Conservation (phyloP, 2,113 vertebrate genomes). For the Hemiprocne comata region DNA sequence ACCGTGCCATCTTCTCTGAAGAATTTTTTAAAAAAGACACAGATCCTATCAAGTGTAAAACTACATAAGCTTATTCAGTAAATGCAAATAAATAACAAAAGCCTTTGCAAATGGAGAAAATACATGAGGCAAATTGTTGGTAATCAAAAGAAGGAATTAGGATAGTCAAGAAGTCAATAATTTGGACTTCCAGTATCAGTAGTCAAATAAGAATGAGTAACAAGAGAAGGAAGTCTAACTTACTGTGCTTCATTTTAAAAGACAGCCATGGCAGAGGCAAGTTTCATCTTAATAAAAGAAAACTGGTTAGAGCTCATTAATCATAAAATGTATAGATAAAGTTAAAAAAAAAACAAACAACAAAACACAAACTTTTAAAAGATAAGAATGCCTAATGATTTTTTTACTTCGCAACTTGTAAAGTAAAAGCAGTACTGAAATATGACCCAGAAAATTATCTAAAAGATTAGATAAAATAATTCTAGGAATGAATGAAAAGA, state of each 20-base stretch:
- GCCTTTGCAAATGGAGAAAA: constrained; percentile 27
- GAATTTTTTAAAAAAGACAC: neutral
- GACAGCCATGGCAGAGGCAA: neutral
- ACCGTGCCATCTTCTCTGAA: neutral
- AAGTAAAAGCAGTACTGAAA: neutral
- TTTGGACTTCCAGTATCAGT: constrained; percentile 7
- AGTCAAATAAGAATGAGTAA: neutral
- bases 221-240: constrained; percentile 5
- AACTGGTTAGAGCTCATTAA: neutral
- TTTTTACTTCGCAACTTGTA: neutral
- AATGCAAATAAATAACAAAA: constrained; percentile 59
- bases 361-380: neutral
- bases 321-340: neutral
- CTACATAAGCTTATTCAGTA: constrained; percentile 8
- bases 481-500: neutral
- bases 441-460: neutral
- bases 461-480: neutral
- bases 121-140: neutral
- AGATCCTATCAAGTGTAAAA: constrained; percentile 10
- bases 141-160: constrained; percentile 36
- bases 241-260: neutral
- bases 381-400: neutral
- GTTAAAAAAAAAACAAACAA: neutral
- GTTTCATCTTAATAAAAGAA: neutral
- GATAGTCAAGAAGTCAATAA: constrained; percentile 34